Percentiles rank a stretch among this genome's conserved stretches.
Evolutionary conservation across 2,113 vertebrate genomes (phyloP).

Genomic region (Crotalus viridis): DNA sequence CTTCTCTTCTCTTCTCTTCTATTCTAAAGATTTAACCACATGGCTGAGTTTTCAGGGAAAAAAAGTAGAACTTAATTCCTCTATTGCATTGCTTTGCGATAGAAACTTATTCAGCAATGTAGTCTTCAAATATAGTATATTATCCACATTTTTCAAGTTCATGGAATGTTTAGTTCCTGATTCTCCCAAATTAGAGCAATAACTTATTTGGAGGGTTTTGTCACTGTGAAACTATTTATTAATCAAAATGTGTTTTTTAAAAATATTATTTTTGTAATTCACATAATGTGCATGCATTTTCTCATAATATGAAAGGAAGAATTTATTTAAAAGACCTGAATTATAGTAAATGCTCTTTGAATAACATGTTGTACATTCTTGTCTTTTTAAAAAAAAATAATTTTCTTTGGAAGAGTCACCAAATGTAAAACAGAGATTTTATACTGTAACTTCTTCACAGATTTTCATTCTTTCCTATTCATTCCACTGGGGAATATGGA

Average conservation of each 20-base stretch:
- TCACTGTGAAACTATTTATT: neutral
- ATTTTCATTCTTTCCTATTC: neutral
- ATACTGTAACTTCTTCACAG: neutral
- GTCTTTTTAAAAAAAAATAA: neutral
- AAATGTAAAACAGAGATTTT: neutral
- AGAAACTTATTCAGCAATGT: neutral
- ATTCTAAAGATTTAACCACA: neutral
- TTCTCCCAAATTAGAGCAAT: neutral
- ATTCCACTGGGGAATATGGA: neutral
- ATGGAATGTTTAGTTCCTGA: neutral
- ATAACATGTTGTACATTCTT: neutral
- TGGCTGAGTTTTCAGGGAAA: neutral
- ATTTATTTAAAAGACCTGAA: neutral
- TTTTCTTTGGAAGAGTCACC: neutral
- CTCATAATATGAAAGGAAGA: neutral
- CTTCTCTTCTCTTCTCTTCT: too few relatives aligned
- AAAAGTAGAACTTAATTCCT: neutral
- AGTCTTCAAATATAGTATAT: neutral
- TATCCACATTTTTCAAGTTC: neutral
- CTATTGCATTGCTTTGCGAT: neutral
- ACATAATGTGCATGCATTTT: neutral
- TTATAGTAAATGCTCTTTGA: neutral
- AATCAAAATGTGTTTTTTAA: neutral
- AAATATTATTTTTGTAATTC: neutral
- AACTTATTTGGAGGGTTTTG: neutral